Percentiles rank a stretch among this genome's conserved stretches.
Evolutionary conservation across 2,797 vertebrate species (phyloP).

Genomic region (Geotrypetes seraphini): DNA sequence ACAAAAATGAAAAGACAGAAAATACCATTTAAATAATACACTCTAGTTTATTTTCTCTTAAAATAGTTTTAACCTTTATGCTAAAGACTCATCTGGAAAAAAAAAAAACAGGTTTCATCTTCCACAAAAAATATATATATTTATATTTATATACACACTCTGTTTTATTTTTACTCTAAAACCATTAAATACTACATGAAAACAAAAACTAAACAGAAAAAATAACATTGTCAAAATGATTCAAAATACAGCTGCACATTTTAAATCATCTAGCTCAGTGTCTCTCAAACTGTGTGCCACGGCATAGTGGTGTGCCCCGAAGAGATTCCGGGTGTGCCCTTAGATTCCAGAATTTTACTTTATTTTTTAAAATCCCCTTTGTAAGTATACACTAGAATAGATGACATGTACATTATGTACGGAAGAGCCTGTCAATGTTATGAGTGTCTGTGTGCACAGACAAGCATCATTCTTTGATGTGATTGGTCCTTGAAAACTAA

Average conservation of each 20-base stretch:
- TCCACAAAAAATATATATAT: conserved; percentile 75
- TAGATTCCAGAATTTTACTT: too few relatives aligned
- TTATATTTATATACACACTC: conserved; percentile 54
- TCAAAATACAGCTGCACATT: conserved; percentile 30
- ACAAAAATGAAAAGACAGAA: conserved; percentile 29
- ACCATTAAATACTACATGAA: conserved; percentile 79
- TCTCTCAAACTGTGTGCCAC: too few relatives aligned
- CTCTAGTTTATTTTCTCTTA: conserved; percentile 91
- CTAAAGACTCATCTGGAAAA: conserved; percentile 92
- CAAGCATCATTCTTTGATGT: too few relatives aligned
- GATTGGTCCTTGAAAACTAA: too few relatives aligned
- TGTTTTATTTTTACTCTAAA: conserved; percentile 62
- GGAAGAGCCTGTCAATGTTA: too few relatives aligned
- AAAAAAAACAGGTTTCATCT: conserved; percentile 78
- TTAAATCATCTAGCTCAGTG: conserved; percentile 41
- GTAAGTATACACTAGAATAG: too few relatives aligned
- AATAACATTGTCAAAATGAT: conserved; percentile 25
- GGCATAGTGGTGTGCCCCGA: too few relatives aligned
- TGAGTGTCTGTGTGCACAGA: too few relatives aligned
- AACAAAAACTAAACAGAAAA: conserved; percentile 43
- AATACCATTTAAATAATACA: conserved; percentile 83
- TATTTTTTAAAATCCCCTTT: too few relatives aligned
- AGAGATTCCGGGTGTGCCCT: too few relatives aligned
- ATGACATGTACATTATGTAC: too few relatives aligned
- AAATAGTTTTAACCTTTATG: conserved; percentile 94